These are phyloP conservation scores for Ammodytes marinus DNA, from an alignment of 2,113 vertebrate genomes.

Conservation along the genomic window DNA sequence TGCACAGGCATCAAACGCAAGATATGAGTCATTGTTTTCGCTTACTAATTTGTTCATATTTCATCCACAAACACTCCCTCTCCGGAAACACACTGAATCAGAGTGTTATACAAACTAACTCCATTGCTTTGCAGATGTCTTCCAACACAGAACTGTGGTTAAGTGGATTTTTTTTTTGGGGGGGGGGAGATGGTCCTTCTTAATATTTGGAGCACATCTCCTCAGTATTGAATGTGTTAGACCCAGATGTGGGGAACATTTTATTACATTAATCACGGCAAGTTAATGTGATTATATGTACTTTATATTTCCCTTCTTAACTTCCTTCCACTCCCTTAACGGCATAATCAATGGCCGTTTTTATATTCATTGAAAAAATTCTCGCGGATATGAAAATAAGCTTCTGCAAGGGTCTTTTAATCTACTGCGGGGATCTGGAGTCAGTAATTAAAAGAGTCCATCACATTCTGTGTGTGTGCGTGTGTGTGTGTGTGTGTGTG, in stretches of 20 bases:
- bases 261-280: slow-evolving; percentile 78
- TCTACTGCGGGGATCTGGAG: slow-evolving; percentile 75
- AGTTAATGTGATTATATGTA: slow-evolving; percentile 82
- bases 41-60: slow-evolving; percentile 9
- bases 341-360: slow-evolving; percentile 79
- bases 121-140: slow-evolving; percentile 46
- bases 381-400: slow-evolving; percentile 79
- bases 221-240: slow-evolving; percentile 63
- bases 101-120: slow-evolving; percentile 46
- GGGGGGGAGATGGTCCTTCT: slow-evolving; percentile 64
- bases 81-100: slow-evolving; percentile 17
- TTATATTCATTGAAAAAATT: slow-evolving; percentile 82
- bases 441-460: slow-evolving; percentile 79
- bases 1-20: slow-evolving; percentile 15
- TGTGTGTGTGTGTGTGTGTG: too few relatives aligned
- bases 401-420: slow-evolving; percentile 65
- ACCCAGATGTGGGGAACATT: slow-evolving; percentile 66
- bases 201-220: slow-evolving; percentile 75
- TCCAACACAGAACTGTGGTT: slow-evolving; percentile 59
- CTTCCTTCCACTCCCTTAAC: slow-evolving; percentile 68
- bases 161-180: slow-evolving; percentile 78
- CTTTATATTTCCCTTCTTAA: slow-evolving; percentile 77
- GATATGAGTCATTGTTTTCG: slow-evolving; percentile 25
- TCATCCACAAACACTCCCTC: slow-evolving; percentile 2
- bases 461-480: slow-evolving; percentile 72